phyloP scores from a whole-genome alignment of 2,113 vertebrate genomes.

The Falcunculus frontatus region DNA sequence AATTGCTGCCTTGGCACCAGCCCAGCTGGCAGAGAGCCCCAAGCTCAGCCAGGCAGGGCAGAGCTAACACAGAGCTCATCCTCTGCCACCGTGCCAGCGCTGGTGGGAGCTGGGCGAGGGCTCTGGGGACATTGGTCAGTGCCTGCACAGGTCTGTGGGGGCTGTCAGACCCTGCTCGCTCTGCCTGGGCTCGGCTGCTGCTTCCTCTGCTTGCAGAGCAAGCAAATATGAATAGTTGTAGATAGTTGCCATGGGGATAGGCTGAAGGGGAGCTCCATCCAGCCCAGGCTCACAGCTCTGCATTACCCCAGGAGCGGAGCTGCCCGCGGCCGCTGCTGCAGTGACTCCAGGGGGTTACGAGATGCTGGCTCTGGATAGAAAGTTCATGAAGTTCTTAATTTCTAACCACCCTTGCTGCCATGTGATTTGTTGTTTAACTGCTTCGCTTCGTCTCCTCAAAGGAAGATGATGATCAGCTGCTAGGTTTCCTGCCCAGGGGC shows the following conservation, averaged over 20 bases:
- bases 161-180: neutral
- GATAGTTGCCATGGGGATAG: neutral
- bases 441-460: neutral
- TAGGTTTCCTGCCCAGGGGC: neutral
- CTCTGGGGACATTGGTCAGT: neutral
- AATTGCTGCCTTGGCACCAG: constrained; percentile 42
- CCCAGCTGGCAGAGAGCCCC: constrained; percentile 46
- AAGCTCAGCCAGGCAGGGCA: neutral
- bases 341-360: neutral
- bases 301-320: accelerated
- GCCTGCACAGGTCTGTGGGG: neutral
- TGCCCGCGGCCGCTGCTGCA: neutral
- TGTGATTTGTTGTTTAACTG: neutral
- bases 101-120: neutral
- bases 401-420: accelerated
- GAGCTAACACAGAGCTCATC: constrained; percentile 3
- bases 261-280: neutral
- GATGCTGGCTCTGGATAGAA: neutral
- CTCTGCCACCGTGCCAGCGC: neutral
- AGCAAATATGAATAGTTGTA: neutral
- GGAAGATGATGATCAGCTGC: neutral
- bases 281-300: neutral
- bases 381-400: neutral
- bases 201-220: neutral
- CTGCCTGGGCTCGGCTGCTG: neutral